Conservation (phyloP, 2,888 invertebrate genomes). For the Nyleta sp. region DNA sequence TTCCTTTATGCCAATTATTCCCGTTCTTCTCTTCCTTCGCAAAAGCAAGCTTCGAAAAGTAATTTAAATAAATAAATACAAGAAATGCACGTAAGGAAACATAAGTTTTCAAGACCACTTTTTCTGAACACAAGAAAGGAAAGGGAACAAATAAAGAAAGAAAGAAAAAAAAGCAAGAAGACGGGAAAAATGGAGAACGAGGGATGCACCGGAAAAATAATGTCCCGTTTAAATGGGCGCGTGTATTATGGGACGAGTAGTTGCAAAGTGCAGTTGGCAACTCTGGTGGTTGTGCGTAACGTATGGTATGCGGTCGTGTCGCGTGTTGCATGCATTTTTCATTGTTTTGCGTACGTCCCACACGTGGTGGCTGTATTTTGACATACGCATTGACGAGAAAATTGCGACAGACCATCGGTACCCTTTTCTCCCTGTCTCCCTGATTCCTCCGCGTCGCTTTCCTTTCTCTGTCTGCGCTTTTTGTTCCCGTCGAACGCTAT, state of each 20-base stretch:
- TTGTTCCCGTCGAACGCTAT: slow-evolving; percentile 44
- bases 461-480: slow-evolving; percentile 36
- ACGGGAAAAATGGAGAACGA: slow-evolving; percentile 2
- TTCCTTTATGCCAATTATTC: too few species aligned
- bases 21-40: background rate
- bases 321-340: slow-evolving; percentile 73
- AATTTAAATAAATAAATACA: too few species aligned
- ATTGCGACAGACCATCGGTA: slow-evolving; percentile 69
- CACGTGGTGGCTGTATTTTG: slow-evolving; percentile 66
- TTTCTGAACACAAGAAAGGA: too few species aligned
- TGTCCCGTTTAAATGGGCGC: slow-evolving; percentile 38
- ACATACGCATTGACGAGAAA: slow-evolving; percentile 76
- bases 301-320: slow-evolving; percentile 58
- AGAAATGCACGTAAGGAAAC: too few species aligned
- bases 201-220: slow-evolving; percentile 28
- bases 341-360: slow-evolving; percentile 72
- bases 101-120: too few species aligned
- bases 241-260: slow-evolving; percentile 31
- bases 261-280: slow-evolving; percentile 54
- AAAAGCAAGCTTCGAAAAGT: too few species aligned
- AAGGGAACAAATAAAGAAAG: too few species aligned
- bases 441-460: slow-evolving; percentile 39
- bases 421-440: slow-evolving; percentile 32
- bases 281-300: slow-evolving; percentile 44
- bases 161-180: background rate